These are phyloP conservation scores for Rynchops niger DNA, from an alignment of 2,113 vertebrate species.

Conservation along the genomic window DNA sequence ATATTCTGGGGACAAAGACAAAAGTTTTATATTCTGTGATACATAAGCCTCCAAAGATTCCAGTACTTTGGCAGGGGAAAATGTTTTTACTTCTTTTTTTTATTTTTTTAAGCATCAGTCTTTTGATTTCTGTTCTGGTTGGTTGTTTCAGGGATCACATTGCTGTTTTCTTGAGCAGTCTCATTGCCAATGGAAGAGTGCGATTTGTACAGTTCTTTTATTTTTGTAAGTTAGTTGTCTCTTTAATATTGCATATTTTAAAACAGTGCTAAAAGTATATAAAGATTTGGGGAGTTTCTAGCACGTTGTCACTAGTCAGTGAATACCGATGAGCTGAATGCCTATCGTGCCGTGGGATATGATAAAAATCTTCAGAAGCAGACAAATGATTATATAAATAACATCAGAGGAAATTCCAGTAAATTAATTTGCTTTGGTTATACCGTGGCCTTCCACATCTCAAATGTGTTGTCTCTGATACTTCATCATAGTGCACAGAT, in stretches of 20 bases:
- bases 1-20: not conserved
- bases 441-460: not conserved
- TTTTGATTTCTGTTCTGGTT: conserved; percentile 37
- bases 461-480: conserved; percentile 3
- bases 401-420: not conserved
- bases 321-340: not conserved
- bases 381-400: conserved; percentile 1
- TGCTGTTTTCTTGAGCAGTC: conserved; percentile 46
- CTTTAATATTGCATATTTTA: conserved; percentile 58
- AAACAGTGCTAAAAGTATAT: conserved; percentile 24
- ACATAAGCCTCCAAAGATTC: conserved; percentile 18
- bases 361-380: conserved; percentile 10
- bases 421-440: not conserved
- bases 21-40: not conserved
- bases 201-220: conserved; percentile 54
- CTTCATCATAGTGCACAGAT: not conserved
- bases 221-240: conserved; percentile 58
- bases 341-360: not conserved
- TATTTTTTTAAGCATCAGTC: conserved; percentile 27
- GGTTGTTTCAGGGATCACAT: conserved; percentile 53
- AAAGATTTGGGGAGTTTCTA: conserved; percentile 6
- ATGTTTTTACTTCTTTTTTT: conserved; percentile 33
- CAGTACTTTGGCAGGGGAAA: conserved; percentile 7
- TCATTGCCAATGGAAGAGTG: conserved; percentile 38
- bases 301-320: conserved; percentile 19